Percentiles rank a stretch among this genome's conserved stretches.
Evolutionary conservation across 23 tunicate genomes (phyloP).

Genomic region (Halocynthia roretzi): DNA sequence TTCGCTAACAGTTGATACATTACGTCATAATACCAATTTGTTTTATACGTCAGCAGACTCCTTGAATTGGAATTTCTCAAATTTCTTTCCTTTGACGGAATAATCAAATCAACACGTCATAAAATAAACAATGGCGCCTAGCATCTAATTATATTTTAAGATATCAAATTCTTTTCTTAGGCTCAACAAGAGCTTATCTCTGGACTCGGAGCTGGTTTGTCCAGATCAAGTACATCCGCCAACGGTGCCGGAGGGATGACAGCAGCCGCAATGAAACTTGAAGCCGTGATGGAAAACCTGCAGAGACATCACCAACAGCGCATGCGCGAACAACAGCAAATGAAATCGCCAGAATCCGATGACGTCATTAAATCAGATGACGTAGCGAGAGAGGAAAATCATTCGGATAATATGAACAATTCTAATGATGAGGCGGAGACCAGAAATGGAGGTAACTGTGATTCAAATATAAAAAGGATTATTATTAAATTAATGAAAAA

Average conservation of each 20-base stretch:
- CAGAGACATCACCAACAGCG: slow-evolving; percentile 77
- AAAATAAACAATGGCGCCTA: no score
- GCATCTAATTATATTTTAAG: no score
- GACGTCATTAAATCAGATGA: slow-evolving; percentile 33
- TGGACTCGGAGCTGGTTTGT: slow-evolving; percentile 57
- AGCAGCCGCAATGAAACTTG: slow-evolving; percentile 70
- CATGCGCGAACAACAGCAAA: slow-evolving; percentile 33
- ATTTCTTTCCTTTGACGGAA: no score
- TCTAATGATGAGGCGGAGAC: slow-evolving; percentile 6
- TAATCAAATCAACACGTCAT: no score
- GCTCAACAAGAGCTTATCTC: slow-evolving; percentile 63
- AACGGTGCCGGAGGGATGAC: not conserved
- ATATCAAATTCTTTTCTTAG: slow-evolving; percentile 7
- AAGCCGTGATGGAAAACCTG: slow-evolving; percentile 91
- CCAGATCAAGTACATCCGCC: slow-evolving; percentile 27
- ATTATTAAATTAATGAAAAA: no score
- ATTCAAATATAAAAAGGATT: no score
- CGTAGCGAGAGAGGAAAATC: slow-evolving; percentile 39
- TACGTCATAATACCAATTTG: no score
- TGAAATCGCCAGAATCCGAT: slow-evolving; percentile 21
- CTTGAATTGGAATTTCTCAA: no score
- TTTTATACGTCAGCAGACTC: no score
- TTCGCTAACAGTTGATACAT: no score
- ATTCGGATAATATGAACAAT: not conserved
- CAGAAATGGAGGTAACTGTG: no score